Base-by-base conservation (phyloP, 2,113 vertebrate species). In the Hirundichthys speculiger region DNA sequence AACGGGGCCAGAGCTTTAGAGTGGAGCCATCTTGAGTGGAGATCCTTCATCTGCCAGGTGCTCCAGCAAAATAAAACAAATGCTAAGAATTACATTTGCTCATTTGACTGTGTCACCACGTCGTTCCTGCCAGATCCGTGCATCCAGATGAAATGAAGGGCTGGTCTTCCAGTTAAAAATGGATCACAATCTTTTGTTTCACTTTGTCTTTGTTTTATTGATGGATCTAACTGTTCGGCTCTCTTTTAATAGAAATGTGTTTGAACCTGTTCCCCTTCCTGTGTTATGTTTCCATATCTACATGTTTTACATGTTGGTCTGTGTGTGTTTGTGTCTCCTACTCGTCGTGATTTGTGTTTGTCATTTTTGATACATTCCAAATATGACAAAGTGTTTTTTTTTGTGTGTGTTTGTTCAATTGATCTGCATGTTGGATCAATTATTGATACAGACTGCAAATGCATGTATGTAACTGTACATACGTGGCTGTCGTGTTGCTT, bases 131-230 rank as follows among this genome's bases (percentile, higher is more conserved):
- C 64, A 72, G 63, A 69, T 57, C 38, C 59, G 34, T 80, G 60
- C 82, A 86, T 89, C 84, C 87, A 82, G 69, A 87, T 88, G 85
- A 83, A 89, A 89, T 89, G 87, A 89, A 86, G 89, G 86, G 88
- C 88, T 88, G 53, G 41, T 47, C 25, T 55, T 25, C 22, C 50
- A 49, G 65, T 54, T 45, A 30, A 62, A 76, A n/a, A n/a, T n/a
- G n/a, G n/a, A 66, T 65, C 45, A 65, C 66, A 40, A 48, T 52
- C n/a, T 62, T 59, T 41, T 51, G 11, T 24, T 25, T 34, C 38
- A 40, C 1, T 39, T 47, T 52, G 34, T 55, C 3, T 46, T 56
- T 18, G 46, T 16, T 55, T 41, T 15, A 18, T 54, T 49, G 24
- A 55, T 53, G 15, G 59, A 69, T 79, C 63, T 77, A 84, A 83